Conservation (phyloP, 1,140 invertebrate genomes). For the Ctenoplectra terminalis region DNA sequence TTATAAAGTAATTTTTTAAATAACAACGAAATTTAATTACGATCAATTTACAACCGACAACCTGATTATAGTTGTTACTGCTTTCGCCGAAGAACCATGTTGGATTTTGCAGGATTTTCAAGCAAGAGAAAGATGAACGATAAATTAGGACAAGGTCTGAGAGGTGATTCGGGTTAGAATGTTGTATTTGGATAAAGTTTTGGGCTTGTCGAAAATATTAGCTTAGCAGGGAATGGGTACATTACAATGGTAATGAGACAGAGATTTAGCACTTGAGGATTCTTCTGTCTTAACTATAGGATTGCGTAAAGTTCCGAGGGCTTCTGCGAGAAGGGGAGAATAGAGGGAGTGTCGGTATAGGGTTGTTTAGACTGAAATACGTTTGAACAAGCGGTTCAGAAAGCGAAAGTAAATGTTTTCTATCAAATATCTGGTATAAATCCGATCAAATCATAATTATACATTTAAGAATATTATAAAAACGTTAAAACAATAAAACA, state of each 20-base stretch:
- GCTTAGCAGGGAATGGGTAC: background rate
- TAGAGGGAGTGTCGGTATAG: background rate
- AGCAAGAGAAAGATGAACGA: background rate
- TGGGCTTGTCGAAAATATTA: slow-evolving; percentile 19
- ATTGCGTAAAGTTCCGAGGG: slow-evolving; percentile 6
- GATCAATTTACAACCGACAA: background rate
- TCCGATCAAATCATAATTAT: background rate
- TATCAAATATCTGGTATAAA: background rate
- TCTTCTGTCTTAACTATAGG: slow-evolving; percentile 9
- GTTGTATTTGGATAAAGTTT: slow-evolving; percentile 5
- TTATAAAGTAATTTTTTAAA: background rate
- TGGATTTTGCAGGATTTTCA: background rate
- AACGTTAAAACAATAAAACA: too few species aligned
- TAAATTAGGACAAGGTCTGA: background rate
- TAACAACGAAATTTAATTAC: background rate
- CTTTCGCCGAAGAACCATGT: background rate
- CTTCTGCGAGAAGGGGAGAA: slow-evolving; percentile 10
- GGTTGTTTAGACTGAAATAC: slow-evolving; percentile 13
- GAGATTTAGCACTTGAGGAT: slow-evolving; percentile 18
- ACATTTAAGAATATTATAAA: too few species aligned
- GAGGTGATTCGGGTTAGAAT: background rate
- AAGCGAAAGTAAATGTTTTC: background rate
- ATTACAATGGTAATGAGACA: slow-evolving; percentile 31
- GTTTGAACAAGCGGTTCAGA: background rate
- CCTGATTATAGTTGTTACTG: background rate